Conservation (phyloP, 1,140 invertebrate genomes). For the Bombus impatiens region DNA sequence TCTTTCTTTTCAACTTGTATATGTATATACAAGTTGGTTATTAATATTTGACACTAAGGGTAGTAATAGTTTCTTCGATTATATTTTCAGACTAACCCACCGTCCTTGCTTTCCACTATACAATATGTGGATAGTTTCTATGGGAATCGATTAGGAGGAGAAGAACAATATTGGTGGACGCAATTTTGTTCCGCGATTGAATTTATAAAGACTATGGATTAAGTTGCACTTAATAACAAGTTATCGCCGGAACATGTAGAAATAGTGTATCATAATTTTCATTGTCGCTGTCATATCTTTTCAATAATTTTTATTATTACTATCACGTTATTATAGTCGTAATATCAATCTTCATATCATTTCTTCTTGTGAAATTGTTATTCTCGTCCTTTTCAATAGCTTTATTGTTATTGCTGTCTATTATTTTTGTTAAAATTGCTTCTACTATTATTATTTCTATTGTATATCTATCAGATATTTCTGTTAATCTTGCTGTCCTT, state of each 20-base stretch:
- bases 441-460: not conserved
- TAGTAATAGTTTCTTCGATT: not conserved
- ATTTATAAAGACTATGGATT: conserved; percentile 99
- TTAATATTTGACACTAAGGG: not conserved
- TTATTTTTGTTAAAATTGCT: not conserved
- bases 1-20: not conserved
- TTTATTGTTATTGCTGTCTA: not conserved
- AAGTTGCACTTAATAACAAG: conserved; percentile 72
- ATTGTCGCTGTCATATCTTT: not conserved
- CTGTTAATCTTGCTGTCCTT: not conserved
- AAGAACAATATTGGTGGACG: conserved; percentile 99
- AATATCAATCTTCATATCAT: not conserved
- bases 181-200: conserved; percentile 98
- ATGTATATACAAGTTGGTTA: not conserved
- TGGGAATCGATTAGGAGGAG: conserved; percentile 91
- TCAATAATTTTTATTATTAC: not conserved
- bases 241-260: conserved; percentile 56
- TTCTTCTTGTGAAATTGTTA: not conserved
- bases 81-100: conserved; percentile 92
- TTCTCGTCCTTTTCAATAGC: not conserved
- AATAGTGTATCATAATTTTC: conserved; percentile 64
- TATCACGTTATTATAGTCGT: not conserved
- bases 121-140: conserved; percentile 98
- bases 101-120: conserved; percentile 96
- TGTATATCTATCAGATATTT: not conserved